Conservation (phyloP, 2,888 invertebrate species). For the Alviniconcha strummeri region DNA sequence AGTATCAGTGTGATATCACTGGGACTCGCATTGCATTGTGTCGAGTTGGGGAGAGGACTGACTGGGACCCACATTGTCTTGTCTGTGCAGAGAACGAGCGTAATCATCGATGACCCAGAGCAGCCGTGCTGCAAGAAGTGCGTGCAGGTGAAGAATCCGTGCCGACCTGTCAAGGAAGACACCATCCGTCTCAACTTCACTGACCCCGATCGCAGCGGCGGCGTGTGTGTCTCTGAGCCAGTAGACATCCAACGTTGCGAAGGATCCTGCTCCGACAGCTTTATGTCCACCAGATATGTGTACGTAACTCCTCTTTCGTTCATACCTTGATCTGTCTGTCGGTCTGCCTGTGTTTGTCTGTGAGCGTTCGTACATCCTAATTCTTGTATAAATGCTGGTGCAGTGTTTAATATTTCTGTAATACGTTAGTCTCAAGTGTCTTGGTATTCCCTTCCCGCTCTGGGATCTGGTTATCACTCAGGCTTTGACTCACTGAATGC, state of each 20-base stretch:
- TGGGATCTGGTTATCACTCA: too few species aligned
- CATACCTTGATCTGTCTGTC: too few species aligned
- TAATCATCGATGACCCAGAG: conserved; percentile 12
- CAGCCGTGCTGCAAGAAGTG: conserved; percentile 32
- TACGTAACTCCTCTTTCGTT: not conserved
- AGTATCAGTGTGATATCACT: too few species aligned
- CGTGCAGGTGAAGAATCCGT: conserved; percentile 12
- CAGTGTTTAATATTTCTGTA: too few species aligned
- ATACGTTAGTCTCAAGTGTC: too few species aligned
- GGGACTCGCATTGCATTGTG: too few species aligned
- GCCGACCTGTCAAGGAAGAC: conserved; percentile 7
- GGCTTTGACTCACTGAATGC: too few species aligned
- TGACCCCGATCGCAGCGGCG: conserved; percentile 5
- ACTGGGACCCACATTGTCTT: too few species aligned
- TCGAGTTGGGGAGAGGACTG: too few species aligned
- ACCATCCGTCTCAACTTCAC: conserved; percentile 24
- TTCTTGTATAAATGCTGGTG: too few species aligned
- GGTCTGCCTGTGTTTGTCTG: not conserved
- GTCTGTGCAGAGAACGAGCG: not conserved
- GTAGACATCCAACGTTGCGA: conserved; percentile 9
- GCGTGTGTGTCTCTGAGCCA: conserved; percentile 13
- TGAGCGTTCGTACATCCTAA: too few species aligned
- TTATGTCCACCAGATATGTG: not conserved
- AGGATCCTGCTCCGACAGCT: conserved; percentile 22
- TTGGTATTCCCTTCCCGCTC: too few species aligned